Evolutionary conservation across 2,888 invertebrate species (phyloP).

Genomic region (Dryadula phaetusa): DNA sequence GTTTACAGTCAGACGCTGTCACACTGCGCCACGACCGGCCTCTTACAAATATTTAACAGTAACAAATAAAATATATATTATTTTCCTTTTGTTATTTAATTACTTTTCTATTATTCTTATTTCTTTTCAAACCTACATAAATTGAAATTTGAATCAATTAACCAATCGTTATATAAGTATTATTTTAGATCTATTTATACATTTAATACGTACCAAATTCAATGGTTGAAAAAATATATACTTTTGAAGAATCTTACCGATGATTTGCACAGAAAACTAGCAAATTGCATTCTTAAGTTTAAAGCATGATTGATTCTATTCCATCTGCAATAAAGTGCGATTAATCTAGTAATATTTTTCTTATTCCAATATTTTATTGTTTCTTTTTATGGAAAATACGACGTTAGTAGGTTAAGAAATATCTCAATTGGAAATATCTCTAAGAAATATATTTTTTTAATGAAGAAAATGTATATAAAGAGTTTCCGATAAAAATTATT

Average conservation of each 20-base stretch:
- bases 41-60: too few species aligned
- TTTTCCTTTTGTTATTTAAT: too few species aligned
- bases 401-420: background rate
- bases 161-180: too few species aligned
- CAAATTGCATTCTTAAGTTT: background rate
- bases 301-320: conserved; percentile 25
- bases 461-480: background rate
- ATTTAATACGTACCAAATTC: too few species aligned
- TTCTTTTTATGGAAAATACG: background rate
- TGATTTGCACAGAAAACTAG: background rate
- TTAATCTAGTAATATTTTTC: background rate
- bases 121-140: too few species aligned
- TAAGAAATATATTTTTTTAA: background rate
- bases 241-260: background rate
- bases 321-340: conserved; percentile 1
- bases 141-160: too few species aligned
- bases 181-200: too few species aligned
- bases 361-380: background rate
- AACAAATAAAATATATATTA: too few species aligned
- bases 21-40: too few species aligned
- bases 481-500: too few species aligned
- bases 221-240: background rate
- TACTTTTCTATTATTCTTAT: too few species aligned
- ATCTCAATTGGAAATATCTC: background rate
- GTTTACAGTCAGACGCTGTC: too few species aligned